Evolutionary conservation across 1,140 invertebrate species (phyloP).

Genomic region (Zaprionus davidi): DNA sequence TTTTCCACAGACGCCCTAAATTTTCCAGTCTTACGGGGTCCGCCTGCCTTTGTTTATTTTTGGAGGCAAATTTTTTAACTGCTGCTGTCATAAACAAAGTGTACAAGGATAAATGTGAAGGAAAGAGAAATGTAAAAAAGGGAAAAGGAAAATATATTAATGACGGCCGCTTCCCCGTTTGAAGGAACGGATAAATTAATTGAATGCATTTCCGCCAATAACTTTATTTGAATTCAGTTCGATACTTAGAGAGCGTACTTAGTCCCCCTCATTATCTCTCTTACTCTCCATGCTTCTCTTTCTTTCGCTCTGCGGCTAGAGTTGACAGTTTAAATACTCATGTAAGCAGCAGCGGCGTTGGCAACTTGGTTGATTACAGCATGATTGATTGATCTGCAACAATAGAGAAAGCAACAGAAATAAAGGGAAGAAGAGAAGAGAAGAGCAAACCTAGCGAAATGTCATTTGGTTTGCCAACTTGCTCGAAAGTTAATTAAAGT

Average conservation of each 20-base stretch:
- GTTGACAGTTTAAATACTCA: slow-evolving; percentile 54
- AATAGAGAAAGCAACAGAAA: too few species aligned
- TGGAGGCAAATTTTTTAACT: slow-evolving; percentile 43
- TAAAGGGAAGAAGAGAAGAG: neutral
- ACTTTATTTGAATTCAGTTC: slow-evolving; percentile 8
- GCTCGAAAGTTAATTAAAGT: slow-evolving; percentile 1
- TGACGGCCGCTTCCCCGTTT: slow-evolving; percentile 54
- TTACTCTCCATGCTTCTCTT: neutral
- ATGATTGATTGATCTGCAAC: slow-evolving; percentile 47
- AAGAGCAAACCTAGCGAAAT: neutral
- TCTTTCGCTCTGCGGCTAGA: neutral
- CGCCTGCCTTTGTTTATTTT: slow-evolving; percentile 47
- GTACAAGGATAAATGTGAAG: slow-evolving; percentile 29
- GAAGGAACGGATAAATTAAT: slow-evolving; percentile 29
- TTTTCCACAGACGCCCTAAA: slow-evolving; percentile 56
- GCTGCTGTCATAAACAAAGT: slow-evolving; percentile 60
- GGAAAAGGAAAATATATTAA: slow-evolving; percentile 45
- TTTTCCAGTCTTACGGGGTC: slow-evolving; percentile 38
- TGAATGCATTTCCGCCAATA: slow-evolving; percentile 40
- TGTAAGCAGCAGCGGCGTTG: slow-evolving; percentile 11
- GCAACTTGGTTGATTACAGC: slow-evolving; percentile 58
- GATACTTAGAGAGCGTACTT: too few species aligned
- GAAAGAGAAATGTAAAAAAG: slow-evolving; percentile 17
- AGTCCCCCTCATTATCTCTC: too few species aligned
- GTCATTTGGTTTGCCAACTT: neutral